A percentile compares a stretch with the other conserved stretches of the same genome.
Conservation (phyloP, 1,140 invertebrate species). For the Zaprionus kolodkinae region DNA sequence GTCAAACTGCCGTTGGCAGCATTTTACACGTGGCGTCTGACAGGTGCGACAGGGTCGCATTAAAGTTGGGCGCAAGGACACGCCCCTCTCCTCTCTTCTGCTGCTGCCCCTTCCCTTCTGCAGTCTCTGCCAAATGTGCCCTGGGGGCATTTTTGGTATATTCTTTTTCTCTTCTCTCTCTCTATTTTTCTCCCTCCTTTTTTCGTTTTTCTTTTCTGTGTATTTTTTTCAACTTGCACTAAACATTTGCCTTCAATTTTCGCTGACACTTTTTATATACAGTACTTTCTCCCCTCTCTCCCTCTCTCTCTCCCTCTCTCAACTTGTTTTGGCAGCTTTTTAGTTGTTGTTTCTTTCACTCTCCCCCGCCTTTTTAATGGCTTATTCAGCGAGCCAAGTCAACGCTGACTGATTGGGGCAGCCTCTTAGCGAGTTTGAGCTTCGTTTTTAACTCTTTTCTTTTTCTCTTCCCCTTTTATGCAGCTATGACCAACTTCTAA, state of each 20-base stretch:
- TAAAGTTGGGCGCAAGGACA: slow-evolving; percentile 39
- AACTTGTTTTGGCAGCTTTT: slow-evolving; percentile 63
- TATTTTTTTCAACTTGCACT: slow-evolving; percentile 62
- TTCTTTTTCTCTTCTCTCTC: slow-evolving; percentile 30
- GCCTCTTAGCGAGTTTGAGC: slow-evolving; percentile 35
- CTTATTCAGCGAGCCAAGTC: slow-evolving; percentile 68
- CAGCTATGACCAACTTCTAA: slow-evolving; percentile 35
- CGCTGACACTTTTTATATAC: slow-evolving; percentile 37
- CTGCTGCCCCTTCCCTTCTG: background rate
- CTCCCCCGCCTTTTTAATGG: slow-evolving; percentile 58
- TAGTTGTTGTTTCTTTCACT: slow-evolving; percentile 47
- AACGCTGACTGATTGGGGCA: slow-evolving; percentile 59
- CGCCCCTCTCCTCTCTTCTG: slow-evolving; percentile 5
- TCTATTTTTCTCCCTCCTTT: too few species aligned
- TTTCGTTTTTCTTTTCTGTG: slow-evolving; percentile 33
- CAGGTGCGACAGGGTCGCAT: slow-evolving; percentile 50
- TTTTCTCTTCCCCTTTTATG: background rate
- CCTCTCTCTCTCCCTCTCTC: slow-evolving; percentile 4
- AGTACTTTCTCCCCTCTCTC: slow-evolving; percentile 11
- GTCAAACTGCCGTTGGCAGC: slow-evolving; percentile 57
- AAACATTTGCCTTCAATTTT: slow-evolving; percentile 79
- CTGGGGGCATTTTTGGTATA: slow-evolving; percentile 51
- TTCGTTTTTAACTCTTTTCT: background rate
- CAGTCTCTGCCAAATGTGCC: slow-evolving; percentile 56
- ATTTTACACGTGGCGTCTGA: slow-evolving; percentile 66